Conservation (phyloP, 2,888 invertebrate genomes). For the Desoria tigrina region DNA sequence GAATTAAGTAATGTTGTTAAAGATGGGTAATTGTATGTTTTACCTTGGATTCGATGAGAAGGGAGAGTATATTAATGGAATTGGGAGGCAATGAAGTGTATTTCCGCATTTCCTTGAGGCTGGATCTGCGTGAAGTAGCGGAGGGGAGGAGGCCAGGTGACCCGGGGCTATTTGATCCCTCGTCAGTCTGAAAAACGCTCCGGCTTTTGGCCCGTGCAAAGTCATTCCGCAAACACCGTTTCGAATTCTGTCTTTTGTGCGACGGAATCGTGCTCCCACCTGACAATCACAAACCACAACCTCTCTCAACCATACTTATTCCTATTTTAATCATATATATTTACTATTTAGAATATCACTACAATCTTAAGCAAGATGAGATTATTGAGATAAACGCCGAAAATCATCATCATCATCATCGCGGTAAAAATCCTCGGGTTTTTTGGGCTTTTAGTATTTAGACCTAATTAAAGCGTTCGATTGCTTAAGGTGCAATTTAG, state of each 20-base stretch:
- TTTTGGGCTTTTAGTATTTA: no score
- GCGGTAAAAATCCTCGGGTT: no score
- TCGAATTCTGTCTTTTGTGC: constrained; percentile 54
- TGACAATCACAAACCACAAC: no score
- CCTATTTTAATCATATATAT: no score
- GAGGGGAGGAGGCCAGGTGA: constrained; percentile 42
- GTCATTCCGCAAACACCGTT: constrained; percentile 60
- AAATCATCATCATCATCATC: no score
- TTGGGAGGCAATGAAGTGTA: constrained; percentile 61
- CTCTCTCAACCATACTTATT: no score
- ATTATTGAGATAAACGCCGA: no score
- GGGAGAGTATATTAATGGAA: constrained; percentile 60
- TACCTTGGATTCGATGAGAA: constrained; percentile 61
- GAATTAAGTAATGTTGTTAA: no score
- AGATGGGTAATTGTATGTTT: constrained; percentile 17
- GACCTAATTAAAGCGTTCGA: no score
- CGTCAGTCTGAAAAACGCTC: constrained; percentile 58
- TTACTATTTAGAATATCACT: no score
- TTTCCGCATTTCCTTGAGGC: constrained; percentile 61
- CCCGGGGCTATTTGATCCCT: constrained; percentile 49
- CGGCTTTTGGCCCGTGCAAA: constrained; percentile 60
- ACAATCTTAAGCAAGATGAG: no score
- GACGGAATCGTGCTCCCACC: constrained; percentile 4
- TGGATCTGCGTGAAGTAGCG: constrained; percentile 57
- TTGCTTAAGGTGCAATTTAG: no score